These are phyloP conservation scores for Neopipo cinnamomea DNA, from an alignment of 2,113 vertebrate species.

Conservation along the genomic window DNA sequence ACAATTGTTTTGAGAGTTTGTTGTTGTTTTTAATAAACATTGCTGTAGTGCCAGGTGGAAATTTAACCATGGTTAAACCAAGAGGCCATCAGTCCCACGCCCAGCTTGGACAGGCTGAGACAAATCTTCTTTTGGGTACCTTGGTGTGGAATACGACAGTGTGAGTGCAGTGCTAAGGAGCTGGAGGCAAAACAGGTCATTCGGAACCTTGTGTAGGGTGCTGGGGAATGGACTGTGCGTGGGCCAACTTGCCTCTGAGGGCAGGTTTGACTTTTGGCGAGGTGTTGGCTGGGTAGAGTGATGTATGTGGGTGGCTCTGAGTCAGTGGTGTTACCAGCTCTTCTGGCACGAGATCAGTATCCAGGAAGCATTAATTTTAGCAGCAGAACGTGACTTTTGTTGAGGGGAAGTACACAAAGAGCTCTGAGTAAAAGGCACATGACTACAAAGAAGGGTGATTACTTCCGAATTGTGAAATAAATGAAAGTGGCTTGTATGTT, in stretches of 20 bases:
- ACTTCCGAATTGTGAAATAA: slow-evolving; percentile 37
- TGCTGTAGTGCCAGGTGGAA: background rate
- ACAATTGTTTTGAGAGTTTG: background rate
- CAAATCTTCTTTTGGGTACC: background rate
- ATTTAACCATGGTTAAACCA: background rate
- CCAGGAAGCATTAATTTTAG: slow-evolving; percentile 44
- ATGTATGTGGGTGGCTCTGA: background rate
- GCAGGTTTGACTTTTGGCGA: background rate
- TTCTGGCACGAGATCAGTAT: background rate
- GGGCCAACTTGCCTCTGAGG: background rate
- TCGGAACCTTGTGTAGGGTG: background rate
- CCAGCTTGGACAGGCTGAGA: background rate
- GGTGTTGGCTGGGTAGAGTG: background rate
- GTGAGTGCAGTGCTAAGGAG: background rate
- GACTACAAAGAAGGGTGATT: slow-evolving; percentile 34
- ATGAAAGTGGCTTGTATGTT: slow-evolving; percentile 21
- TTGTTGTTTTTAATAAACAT: background rate
- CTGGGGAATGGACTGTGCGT: background rate
- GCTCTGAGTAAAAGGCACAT: slow-evolving; percentile 37
- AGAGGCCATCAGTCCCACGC: background rate
- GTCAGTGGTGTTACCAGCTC: background rate
- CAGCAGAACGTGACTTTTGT: slow-evolving; percentile 30
- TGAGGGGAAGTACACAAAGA: slow-evolving; percentile 14
- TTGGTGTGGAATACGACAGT: background rate
- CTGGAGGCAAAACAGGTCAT: background rate